These are phyloP conservation scores for Bemisia tabaci DNA, from an alignment of 1,140 invertebrate species.

Conservation along the genomic window DNA sequence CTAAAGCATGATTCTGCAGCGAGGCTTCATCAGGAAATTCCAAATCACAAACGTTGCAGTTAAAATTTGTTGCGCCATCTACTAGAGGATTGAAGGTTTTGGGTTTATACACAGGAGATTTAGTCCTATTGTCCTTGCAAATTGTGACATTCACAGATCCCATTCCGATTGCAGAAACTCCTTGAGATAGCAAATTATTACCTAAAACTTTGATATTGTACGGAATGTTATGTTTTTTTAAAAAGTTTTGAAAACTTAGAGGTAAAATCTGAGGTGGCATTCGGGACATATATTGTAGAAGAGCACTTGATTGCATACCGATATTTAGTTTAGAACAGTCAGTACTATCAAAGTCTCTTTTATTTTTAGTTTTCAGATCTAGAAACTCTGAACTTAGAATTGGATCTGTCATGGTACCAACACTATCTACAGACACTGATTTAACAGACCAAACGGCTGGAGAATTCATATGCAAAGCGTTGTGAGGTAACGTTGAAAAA, in stretches of 20 bases:
- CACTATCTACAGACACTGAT: neutral
- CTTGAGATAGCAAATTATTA: neutral
- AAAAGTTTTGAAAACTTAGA: slow-evolving; percentile 58
- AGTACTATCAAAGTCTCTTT: neutral
- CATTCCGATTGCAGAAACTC: slow-evolving; percentile 26
- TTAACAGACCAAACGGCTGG: neutral
- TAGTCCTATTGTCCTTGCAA: neutral
- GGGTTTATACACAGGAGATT: slow-evolving; percentile 41
- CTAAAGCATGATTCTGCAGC: slow-evolving; percentile 46
- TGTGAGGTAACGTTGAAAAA: neutral
- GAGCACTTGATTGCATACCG: slow-evolving; percentile 32
- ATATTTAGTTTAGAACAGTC: slow-evolving; percentile 10
- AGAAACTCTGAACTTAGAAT: neutral
- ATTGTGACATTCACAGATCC: slow-evolving; percentile 22
- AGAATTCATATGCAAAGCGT: neutral
- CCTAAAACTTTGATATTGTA: neutral
- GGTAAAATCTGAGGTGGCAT: slow-evolving; percentile 54
- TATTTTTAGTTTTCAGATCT: neutral
- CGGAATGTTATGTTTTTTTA: slow-evolving; percentile 47
- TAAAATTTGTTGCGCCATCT: slow-evolving; percentile 51
- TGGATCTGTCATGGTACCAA: neutral
- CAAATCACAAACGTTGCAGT: slow-evolving; percentile 60
- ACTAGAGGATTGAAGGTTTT: slow-evolving; percentile 33
- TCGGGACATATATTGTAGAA: slow-evolving; percentile 64
- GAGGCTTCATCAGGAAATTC: slow-evolving; percentile 55